A percentile compares a stretch with the other conserved stretches of the same genome.
These are phyloP conservation scores for Lepilemur ruficaudatus DNA, from an alignment of 2,797 vertebrate genomes.

Conservation along the genomic window DNA sequence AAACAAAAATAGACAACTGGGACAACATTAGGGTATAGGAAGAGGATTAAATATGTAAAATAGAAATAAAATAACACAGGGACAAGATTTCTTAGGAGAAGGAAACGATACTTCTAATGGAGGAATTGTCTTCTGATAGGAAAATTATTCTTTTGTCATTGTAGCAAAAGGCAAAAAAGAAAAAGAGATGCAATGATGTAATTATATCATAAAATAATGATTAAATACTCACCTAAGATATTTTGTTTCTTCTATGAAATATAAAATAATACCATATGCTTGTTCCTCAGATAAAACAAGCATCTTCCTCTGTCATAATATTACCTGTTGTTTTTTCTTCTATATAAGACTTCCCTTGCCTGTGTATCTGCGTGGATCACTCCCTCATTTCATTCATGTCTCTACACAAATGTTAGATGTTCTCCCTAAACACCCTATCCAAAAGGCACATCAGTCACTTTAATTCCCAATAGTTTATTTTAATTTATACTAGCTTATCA, in stretches of 20 bases:
- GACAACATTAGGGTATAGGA: not conserved
- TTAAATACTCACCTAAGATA: not conserved
- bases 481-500: not conserved
- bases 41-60: not conserved
- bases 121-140: not conserved
- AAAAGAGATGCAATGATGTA: not conserved
- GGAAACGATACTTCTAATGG: not conserved
- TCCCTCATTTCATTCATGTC: not conserved
- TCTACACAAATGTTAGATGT: not conserved
- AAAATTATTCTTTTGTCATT: not conserved
- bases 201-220: not conserved
- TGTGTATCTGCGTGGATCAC: too few species aligned
- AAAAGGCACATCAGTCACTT: not conserved
- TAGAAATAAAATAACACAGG: not conserved
- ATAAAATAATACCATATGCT: not conserved
- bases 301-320: too few species aligned
- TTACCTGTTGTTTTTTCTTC: too few species aligned
- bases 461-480: not conserved
- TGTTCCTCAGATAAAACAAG: not conserved
- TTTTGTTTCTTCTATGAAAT: not conserved
- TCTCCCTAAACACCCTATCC: not conserved
- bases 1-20: too few species aligned
- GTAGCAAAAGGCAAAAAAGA: not conserved
- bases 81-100: not conserved
- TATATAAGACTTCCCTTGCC: not conserved